phyloP scores from a whole-genome alignment of 2,888 invertebrate species.

The Ommatoiulus sabulosus region DNA sequence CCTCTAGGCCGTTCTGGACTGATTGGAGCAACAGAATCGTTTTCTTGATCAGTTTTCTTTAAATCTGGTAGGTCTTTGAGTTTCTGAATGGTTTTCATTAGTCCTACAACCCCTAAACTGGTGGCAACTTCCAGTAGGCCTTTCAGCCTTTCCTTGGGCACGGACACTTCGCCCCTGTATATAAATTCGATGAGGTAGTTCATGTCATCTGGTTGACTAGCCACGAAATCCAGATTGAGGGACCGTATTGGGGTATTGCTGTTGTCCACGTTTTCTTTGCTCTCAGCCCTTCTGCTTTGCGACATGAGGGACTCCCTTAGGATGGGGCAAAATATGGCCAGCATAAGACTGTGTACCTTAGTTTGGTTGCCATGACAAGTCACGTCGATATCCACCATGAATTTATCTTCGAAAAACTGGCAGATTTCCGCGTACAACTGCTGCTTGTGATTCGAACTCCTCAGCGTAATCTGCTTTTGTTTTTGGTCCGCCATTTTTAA shows the following conservation, averaged over 20 bases:
- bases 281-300: neutral
- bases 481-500: conserved; percentile 42
- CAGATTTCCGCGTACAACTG: neutral
- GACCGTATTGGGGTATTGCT: neutral
- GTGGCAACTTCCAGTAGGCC: neutral
- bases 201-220: conserved; percentile 31
- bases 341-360: conserved; percentile 45
- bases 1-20: neutral
- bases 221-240: conserved; percentile 50
- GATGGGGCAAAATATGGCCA: conserved; percentile 42
- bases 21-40: neutral
- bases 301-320: neutral
- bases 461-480: neutral
- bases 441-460: neutral
- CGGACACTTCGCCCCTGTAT: conserved; percentile 31
- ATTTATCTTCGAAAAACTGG: conserved; percentile 29
- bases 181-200: conserved; percentile 35
- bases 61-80: neutral
- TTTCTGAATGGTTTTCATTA: conserved; percentile 35
- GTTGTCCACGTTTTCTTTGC: neutral
- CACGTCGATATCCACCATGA: conserved; percentile 45
- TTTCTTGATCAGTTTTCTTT: neutral
- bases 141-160: conserved; percentile 15
- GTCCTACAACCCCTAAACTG: conserved; percentile 31
- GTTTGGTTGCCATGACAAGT: neutral